Conservation (phyloP, 2,888 invertebrate species). For the Ashinkailepas kermadecensis region DNA sequence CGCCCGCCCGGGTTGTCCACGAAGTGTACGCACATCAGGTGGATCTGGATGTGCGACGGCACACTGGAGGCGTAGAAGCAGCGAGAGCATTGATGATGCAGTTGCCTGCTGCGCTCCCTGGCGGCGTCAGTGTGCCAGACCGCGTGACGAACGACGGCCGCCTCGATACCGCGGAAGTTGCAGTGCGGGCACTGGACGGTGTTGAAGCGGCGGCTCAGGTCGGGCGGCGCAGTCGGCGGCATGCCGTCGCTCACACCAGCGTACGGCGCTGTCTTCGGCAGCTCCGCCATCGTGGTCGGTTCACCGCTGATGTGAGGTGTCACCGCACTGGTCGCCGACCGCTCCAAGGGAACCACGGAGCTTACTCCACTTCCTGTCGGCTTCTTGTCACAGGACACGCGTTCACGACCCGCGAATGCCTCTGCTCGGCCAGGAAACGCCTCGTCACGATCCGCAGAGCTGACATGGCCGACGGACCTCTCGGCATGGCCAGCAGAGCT, state of each 20-base stretch:
- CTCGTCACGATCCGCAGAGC: neutral
- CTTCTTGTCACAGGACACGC: no score
- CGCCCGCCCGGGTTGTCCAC: neutral
- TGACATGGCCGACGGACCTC: neutral
- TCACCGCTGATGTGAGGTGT: no score
- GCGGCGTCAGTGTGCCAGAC: neutral
- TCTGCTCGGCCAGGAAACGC: no score
- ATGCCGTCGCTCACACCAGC: no score
- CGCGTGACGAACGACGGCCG: neutral
- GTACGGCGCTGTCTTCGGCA: no score
- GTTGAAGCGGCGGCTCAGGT: no score
- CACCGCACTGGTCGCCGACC: no score
- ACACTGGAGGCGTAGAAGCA: neutral
- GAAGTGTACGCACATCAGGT: neutral
- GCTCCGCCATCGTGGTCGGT: no score
- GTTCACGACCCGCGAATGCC: no score
- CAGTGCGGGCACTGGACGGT: neutral
- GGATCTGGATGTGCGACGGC: neutral
- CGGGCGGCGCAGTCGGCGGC: no score
- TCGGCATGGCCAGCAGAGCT: neutral
- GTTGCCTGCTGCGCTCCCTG: neutral
- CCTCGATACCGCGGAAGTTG: constrained; percentile 14
- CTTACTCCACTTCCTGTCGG: no score
- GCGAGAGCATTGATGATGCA: neutral
- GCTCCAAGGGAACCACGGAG: neutral